Conservation (phyloP, 2,113 vertebrate genomes). For the Stictonetta naevosa region DNA sequence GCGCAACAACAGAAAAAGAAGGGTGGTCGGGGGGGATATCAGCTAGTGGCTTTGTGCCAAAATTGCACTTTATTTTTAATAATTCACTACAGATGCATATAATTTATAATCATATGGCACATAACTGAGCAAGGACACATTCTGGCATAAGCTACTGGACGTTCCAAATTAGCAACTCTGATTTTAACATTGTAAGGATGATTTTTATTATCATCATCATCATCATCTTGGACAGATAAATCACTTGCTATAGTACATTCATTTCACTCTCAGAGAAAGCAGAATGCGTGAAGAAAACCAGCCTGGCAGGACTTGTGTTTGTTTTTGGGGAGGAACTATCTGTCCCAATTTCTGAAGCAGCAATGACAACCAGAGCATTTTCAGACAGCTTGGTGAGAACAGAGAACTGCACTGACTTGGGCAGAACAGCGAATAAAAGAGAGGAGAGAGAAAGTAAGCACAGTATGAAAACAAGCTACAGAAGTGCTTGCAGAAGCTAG, state of each 20-base stretch:
- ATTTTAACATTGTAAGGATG: background rate
- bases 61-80: background rate
- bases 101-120: background rate
- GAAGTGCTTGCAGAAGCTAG: constrained; percentile 28
- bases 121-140: background rate
- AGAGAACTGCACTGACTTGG: constrained; percentile 5
- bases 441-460: constrained; percentile 33
- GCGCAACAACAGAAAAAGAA: background rate
- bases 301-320: constrained; percentile 27
- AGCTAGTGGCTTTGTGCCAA: background rate
- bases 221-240: background rate
- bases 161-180: background rate
- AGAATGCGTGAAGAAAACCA: background rate
- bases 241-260: background rate
- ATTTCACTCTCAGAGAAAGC: constrained; percentile 20
- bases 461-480: constrained; percentile 33
- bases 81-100: background rate
- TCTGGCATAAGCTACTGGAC: background rate
- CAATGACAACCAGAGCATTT: background rate
- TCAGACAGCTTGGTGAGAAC: constrained; percentile 11
- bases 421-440: constrained; percentile 14
- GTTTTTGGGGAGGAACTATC: constrained; percentile 38
- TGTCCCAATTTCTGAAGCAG: constrained; percentile 17
- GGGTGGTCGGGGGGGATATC: background rate
- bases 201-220: background rate